Conservation (phyloP, 2,888 invertebrate species). For the Acrobasis repandana region DNA sequence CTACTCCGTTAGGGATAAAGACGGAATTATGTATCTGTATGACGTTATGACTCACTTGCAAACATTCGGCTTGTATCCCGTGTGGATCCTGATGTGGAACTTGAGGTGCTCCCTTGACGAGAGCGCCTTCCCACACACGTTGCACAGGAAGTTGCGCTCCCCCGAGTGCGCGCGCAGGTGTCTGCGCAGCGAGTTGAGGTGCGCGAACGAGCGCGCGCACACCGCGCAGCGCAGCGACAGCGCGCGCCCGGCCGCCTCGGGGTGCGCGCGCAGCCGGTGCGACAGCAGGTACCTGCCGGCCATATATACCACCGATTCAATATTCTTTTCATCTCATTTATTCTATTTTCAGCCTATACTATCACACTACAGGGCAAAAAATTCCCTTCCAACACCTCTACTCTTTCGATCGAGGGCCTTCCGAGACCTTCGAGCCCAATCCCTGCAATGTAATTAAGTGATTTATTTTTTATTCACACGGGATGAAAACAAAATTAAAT, state of each 20-base stretch:
- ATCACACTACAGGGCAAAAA: too few relatives aligned
- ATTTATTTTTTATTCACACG: too few relatives aligned
- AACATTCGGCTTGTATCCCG: slow-evolving; percentile 84
- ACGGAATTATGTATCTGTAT: too few relatives aligned
- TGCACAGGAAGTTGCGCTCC: slow-evolving; percentile 82
- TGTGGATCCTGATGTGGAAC: slow-evolving; percentile 84
- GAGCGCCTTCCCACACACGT: slow-evolving; percentile 84
- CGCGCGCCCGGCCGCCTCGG: slow-evolving; percentile 60
- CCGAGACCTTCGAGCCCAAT: too few relatives aligned
- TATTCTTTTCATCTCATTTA: too few relatives aligned
- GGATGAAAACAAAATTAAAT: too few relatives aligned
- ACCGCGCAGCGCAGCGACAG: slow-evolving; percentile 66
- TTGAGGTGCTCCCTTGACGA: slow-evolving; percentile 83
- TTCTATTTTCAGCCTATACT: too few relatives aligned
- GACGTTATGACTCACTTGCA: slow-evolving; percentile 77
- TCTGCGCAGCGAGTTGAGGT: slow-evolving; percentile 75
- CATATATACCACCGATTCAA: too few relatives aligned
- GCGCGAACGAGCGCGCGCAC: slow-evolving; percentile 76
- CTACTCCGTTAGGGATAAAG: too few relatives aligned
- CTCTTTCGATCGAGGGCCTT: too few relatives aligned
- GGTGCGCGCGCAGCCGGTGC: slow-evolving; percentile 67
- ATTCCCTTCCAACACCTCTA: too few relatives aligned
- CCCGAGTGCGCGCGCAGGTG: slow-evolving; percentile 75
- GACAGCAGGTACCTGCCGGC: slow-evolving; percentile 56
- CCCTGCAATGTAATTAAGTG: too few relatives aligned